Percentiles rank a stretch among this genome's conserved stretches.
Conservation (phyloP, 2,113 vertebrate genomes). For the Tyto alba region DNA sequence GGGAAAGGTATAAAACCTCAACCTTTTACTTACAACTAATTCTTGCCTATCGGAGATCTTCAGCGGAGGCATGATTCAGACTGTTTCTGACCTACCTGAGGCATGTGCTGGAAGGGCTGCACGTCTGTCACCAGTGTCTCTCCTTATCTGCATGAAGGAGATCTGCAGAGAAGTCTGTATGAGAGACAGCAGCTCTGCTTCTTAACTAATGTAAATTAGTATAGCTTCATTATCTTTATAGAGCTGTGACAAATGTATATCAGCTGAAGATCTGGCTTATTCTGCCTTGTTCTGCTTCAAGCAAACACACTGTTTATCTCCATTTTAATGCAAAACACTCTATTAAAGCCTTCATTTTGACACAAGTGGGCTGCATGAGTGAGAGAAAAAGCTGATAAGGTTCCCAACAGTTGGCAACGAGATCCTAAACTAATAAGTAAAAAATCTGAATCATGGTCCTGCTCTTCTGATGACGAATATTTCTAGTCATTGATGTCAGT, state of each 20-base stretch:
- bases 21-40: not conserved
- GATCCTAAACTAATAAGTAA: slow-evolving; percentile 19
- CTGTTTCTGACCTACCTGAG: not conserved
- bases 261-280: slow-evolving; percentile 32
- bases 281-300: slow-evolving; percentile 3
- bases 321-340: slow-evolving; percentile 28
- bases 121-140: not conserved
- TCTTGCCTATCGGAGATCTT: not conserved
- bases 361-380: slow-evolving; percentile 7
- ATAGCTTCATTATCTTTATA: slow-evolving; percentile 18
- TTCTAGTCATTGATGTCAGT: not conserved
- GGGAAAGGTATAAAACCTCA: not conserved
- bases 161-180: not conserved
- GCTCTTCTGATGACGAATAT: not conserved
- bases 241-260: slow-evolving; percentile 17
- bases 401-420: slow-evolving; percentile 22
- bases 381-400: not conserved
- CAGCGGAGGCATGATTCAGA: not conserved
- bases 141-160: not conserved
- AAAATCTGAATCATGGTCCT: slow-evolving; percentile 21
- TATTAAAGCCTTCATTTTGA: slow-evolving; percentile 46
- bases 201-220: slow-evolving; percentile 18
- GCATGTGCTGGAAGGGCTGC: not conserved
- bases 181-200: not conserved
- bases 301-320: slow-evolving; percentile 30